These are phyloP conservation scores for Pavo muticus DNA, from an alignment of 2,113 vertebrate species.

Conservation along the genomic window DNA sequence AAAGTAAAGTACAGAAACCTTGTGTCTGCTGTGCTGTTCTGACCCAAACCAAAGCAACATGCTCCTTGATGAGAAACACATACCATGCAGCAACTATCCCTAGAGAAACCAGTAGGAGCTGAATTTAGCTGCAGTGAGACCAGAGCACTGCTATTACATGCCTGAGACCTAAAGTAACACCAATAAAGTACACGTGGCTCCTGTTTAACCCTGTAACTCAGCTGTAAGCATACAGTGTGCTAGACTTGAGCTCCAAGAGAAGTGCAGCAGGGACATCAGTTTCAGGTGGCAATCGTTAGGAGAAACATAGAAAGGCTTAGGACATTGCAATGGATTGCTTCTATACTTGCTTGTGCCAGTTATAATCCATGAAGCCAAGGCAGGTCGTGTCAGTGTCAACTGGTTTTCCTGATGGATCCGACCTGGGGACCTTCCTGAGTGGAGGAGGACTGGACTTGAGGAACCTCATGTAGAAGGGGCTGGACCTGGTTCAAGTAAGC, in stretches of 20 bases:
- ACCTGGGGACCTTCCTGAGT: not conserved
- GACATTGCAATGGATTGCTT: not conserved
- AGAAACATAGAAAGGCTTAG: not conserved
- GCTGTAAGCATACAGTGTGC: not conserved
- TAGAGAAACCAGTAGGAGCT: not conserved
- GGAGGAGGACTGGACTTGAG: not conserved
- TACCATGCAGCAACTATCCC: not conserved
- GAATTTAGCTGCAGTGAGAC: not conserved
- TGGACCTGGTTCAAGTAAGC: not conserved
- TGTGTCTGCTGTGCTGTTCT: rapidly evolving
- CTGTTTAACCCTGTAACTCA: not conserved
- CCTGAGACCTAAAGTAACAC: not conserved
- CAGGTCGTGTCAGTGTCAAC: not conserved
- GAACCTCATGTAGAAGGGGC: not conserved
- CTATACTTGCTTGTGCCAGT: not conserved
- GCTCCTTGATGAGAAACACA: not conserved
- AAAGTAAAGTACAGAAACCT: not conserved
- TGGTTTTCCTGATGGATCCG: not conserved
- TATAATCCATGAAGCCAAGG: not conserved
- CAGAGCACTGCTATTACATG: not conserved
- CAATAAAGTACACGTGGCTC: not conserved
- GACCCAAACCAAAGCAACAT: rapidly evolving
- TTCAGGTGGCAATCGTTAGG: not conserved
- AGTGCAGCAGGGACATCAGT: not conserved
- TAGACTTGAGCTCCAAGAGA: not conserved